Conservation (phyloP, 2,797 vertebrate genomes). For the Chaunax sp. region DNA sequence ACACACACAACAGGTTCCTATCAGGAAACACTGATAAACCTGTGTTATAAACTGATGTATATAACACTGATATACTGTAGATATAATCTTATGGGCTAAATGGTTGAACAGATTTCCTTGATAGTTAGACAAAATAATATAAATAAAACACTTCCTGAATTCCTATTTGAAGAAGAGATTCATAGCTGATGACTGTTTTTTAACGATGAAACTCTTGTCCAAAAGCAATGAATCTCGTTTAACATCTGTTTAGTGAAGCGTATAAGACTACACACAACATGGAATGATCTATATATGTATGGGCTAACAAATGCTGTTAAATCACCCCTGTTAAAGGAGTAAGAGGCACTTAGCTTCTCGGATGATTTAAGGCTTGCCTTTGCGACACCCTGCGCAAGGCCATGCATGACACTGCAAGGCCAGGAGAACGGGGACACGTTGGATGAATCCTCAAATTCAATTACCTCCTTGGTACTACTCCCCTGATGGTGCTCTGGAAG, state of each 20-base stretch:
- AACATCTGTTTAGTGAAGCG: constrained; percentile 43
- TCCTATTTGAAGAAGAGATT: constrained; percentile 26
- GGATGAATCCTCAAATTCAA: constrained; percentile 70
- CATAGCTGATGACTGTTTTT: constrained; percentile 45
- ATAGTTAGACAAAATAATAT: background rate
- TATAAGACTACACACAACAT: constrained; percentile 26
- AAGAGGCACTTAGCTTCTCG: constrained; percentile 58
- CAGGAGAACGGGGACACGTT: constrained; percentile 39
- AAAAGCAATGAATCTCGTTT: constrained; percentile 41
- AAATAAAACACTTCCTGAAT: constrained; percentile 22
- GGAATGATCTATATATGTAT: constrained; percentile 42
- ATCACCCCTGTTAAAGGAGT: constrained; percentile 50
- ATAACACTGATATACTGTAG: too few relatives aligned
- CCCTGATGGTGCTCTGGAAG: constrained; percentile 51
- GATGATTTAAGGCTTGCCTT: constrained; percentile 54
- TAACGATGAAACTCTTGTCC: constrained; percentile 37
- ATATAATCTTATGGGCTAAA: background rate
- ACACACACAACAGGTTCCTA: too few relatives aligned
- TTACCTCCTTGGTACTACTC: constrained; percentile 61
- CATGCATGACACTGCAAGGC: constrained; percentile 47
- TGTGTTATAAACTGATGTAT: too few relatives aligned
- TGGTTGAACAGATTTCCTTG: background rate
- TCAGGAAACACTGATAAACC: too few relatives aligned
- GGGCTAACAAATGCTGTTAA: constrained; percentile 60
- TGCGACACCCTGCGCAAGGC: constrained; percentile 34